Conservation (phyloP, 2,888 invertebrate genomes). For the Esperia sulphurella region DNA sequence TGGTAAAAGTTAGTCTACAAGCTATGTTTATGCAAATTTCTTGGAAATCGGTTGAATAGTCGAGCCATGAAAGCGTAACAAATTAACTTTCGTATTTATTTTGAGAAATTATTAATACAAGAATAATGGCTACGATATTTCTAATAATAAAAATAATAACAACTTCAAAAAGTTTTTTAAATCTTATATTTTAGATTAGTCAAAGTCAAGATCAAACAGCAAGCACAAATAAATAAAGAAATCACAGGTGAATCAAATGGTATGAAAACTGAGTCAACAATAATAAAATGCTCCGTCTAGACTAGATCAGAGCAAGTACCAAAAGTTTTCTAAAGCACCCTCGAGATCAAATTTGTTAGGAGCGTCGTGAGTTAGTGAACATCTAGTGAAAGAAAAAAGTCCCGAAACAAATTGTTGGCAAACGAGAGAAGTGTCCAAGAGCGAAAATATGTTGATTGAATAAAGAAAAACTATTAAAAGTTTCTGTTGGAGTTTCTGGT, state of each 20-base stretch:
- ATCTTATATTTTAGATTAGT: too few relatives aligned
- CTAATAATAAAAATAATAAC: too few relatives aligned
- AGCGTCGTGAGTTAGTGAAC: slow-evolving; percentile 48
- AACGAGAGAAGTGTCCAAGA: slow-evolving; percentile 72
- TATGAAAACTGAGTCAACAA: slow-evolving; percentile 1
- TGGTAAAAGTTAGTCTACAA: too few relatives aligned
- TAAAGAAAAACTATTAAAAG: slow-evolving; percentile 78
- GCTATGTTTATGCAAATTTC: too few relatives aligned
- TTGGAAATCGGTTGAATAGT: too few relatives aligned
- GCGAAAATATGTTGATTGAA: slow-evolving; percentile 78
- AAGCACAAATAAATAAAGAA: slow-evolving; percentile 11
- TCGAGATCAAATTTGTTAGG: slow-evolving; percentile 64
- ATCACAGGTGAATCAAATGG: not conserved
- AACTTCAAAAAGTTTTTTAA: too few relatives aligned
- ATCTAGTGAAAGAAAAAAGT: slow-evolving; percentile 56
- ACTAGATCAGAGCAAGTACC: slow-evolving; percentile 42
- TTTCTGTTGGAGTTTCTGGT: slow-evolving; percentile 60
- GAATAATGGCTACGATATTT: too few relatives aligned
- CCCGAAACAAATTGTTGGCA: slow-evolving; percentile 74
- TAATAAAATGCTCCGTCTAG: slow-evolving; percentile 54
- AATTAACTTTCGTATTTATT: too few relatives aligned
- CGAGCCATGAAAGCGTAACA: too few relatives aligned
- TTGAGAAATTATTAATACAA: too few relatives aligned
- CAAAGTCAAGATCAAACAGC: too few relatives aligned
- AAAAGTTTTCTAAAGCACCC: slow-evolving; percentile 56